Conservation (phyloP, 2,113 vertebrate genomes). For the Zosterops pallidus region DNA sequence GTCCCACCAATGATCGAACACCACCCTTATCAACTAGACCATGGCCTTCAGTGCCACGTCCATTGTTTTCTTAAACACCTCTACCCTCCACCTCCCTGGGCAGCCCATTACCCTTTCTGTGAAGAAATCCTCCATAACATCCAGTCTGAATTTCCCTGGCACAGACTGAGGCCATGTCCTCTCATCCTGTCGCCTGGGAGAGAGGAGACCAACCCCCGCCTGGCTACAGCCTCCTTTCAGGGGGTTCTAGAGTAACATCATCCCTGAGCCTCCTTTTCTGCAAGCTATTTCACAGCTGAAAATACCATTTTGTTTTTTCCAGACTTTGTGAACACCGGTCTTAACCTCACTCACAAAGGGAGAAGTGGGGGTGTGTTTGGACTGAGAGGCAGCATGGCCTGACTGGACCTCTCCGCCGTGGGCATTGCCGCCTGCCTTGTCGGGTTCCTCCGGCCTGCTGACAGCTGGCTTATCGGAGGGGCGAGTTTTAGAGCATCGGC, state of each 20-base stretch:
- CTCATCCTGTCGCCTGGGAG: neutral
- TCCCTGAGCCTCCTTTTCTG: neutral
- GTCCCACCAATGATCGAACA: neutral
- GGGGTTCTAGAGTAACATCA: neutral
- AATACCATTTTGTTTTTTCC: neutral
- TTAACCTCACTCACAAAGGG: neutral
- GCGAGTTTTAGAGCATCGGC: rapidly evolving
- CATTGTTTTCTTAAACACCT: neutral
- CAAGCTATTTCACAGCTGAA: neutral
- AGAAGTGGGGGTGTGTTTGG: neutral
- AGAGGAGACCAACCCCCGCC: rapidly evolving
- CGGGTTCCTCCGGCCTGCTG: too few relatives aligned
- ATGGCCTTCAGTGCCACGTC: neutral
- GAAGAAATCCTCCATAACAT: neutral
- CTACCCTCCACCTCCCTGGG: too few relatives aligned
- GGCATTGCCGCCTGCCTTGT: neutral
- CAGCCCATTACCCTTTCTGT: neutral
- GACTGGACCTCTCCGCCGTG: neutral
- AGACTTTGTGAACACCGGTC: neutral
- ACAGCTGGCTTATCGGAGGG: neutral
- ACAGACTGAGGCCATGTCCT: too few relatives aligned
- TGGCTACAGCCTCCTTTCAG: neutral
- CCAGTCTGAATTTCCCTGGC: neutral
- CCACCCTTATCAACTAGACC: neutral
- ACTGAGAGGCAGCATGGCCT: neutral